phyloP scores from a whole-genome alignment of 1,140 invertebrate species.

The Phymastichus coffea region DNA sequence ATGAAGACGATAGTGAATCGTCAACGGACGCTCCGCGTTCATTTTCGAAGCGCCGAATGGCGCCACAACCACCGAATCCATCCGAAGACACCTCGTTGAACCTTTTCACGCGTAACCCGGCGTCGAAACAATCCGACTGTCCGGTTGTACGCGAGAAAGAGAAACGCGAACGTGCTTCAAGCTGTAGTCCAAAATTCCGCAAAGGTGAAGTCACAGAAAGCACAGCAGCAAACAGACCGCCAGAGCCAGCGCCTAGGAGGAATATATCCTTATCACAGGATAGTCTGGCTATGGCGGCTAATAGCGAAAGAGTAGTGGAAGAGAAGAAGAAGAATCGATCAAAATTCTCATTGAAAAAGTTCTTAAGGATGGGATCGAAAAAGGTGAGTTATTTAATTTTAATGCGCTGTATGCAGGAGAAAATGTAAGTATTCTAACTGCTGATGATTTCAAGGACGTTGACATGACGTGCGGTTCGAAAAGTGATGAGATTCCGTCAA shows the following conservation, averaged over 20 bases:
- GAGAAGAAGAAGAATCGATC: slow-evolving; percentile 65
- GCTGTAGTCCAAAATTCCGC: slow-evolving; percentile 66
- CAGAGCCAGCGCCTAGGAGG: slow-evolving; percentile 66
- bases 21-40: slow-evolving; percentile 22
- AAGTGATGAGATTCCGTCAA: slow-evolving; percentile 51
- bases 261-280: slow-evolving; percentile 73
- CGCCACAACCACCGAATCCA: slow-evolving; percentile 63
- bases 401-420: too few species aligned
- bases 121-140: slow-evolving; percentile 62
- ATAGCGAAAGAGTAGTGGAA: slow-evolving; percentile 44
- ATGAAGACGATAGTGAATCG: slow-evolving; percentile 28
- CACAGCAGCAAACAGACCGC: slow-evolving; percentile 40
- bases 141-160: slow-evolving; percentile 74
- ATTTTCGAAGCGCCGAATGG: slow-evolving; percentile 59
- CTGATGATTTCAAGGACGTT: too few species aligned
- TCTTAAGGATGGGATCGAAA: slow-evolving; percentile 73
- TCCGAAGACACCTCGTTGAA: slow-evolving; percentile 52
- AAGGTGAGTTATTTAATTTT: slow-evolving; percentile 43
- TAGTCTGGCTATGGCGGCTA: slow-evolving; percentile 54
- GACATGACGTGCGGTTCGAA: slow-evolving; percentile 50
- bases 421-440: too few species aligned
- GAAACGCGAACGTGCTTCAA: slow-evolving; percentile 68
- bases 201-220: slow-evolving; percentile 47
- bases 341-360: slow-evolving; percentile 80
- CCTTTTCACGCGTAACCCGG: slow-evolving; percentile 61